Conservation (phyloP, 1,140 invertebrate species). For the Liolophura sinensis region DNA sequence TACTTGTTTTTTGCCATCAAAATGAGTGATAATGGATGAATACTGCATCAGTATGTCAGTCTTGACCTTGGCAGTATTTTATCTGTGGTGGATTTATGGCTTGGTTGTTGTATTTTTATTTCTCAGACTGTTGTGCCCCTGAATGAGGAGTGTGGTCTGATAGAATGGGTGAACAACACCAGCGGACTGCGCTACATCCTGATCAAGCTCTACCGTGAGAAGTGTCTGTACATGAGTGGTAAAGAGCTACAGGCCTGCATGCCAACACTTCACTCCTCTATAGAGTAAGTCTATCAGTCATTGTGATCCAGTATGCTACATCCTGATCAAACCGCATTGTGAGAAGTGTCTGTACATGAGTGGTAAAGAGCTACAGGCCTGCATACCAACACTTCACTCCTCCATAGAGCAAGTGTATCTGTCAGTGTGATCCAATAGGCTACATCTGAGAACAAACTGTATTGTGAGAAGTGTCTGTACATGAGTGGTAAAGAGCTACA, state of each 20-base stretch:
- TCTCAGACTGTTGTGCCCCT: slow-evolving; percentile 80
- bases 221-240: slow-evolving; percentile 49
- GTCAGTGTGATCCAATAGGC: no score
- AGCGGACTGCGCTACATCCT: slow-evolving; percentile 74
- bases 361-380: no score
- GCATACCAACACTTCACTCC: no score
- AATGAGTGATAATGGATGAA: background rate
- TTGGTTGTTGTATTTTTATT: background rate
- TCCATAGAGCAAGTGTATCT: no score
- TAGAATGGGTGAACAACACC: slow-evolving; percentile 94
- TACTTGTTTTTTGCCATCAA: background rate
- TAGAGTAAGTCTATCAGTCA: slow-evolving; percentile 40
- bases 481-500: no score
- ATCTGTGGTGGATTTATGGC: no score
- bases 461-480: no score
- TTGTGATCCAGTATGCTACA: no score
- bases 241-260: slow-evolving; percentile 66
- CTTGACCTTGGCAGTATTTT: no score
- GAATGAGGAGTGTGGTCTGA: slow-evolving; percentile 90
- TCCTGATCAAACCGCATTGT: no score
- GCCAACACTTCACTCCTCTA: slow-evolving; percentile 33
- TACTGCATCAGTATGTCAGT: background rate
- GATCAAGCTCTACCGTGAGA: slow-evolving; percentile 74
- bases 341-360: no score
- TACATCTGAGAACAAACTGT: no score